Evolutionary conservation across 1,140 invertebrate species (phyloP).

Genomic region (Drosophila obscura): DNA sequence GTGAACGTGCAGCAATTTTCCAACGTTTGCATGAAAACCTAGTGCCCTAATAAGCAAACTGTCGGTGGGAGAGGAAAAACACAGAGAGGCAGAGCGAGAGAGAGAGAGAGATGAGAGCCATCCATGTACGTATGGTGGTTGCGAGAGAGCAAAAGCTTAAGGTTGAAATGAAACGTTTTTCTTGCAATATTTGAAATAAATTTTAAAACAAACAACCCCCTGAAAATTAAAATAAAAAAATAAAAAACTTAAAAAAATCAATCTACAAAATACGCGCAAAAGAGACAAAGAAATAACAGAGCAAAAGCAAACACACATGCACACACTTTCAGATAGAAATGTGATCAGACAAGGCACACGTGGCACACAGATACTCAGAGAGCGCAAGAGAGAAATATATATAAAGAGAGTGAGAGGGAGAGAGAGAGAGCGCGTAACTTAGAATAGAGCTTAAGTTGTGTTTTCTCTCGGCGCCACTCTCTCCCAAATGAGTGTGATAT

Average conservation of each 20-base stretch:
- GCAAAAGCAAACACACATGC: slow-evolving; percentile 16
- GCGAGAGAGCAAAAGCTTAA: slow-evolving; percentile 16
- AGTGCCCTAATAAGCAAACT: slow-evolving; percentile 76
- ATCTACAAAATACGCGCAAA: slow-evolving; percentile 66
- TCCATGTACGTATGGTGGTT: neutral
- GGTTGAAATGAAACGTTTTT: slow-evolving; percentile 18
- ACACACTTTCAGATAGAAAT: slow-evolving; percentile 43
- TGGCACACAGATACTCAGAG: slow-evolving; percentile 52
- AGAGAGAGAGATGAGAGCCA: slow-evolving; percentile 3
- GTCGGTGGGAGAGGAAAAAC: slow-evolving; percentile 30
- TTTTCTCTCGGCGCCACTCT: too few relatives aligned
- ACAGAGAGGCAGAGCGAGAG: slow-evolving; percentile 20
- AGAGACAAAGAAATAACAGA: slow-evolving; percentile 36
- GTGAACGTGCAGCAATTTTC: slow-evolving; percentile 67
- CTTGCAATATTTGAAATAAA: slow-evolving; percentile 5
- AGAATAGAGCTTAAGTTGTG: slow-evolving; percentile 40
- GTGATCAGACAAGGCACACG: slow-evolving; percentile 60
- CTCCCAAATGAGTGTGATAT: slow-evolving; percentile 6
- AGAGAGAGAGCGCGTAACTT: slow-evolving; percentile 10
- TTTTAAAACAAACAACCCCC: slow-evolving; percentile 26
- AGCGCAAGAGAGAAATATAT: neutral
- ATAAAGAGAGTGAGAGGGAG: neutral
- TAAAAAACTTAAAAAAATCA: slow-evolving; percentile 25
- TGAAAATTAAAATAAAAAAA: slow-evolving; percentile 46
- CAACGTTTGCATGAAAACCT: slow-evolving; percentile 76